Evolutionary conservation across 1,140 invertebrate genomes (phyloP), one percentile per base, ranked within the genome.

Genomic region (Diplogasteroides magnus): DNA sequence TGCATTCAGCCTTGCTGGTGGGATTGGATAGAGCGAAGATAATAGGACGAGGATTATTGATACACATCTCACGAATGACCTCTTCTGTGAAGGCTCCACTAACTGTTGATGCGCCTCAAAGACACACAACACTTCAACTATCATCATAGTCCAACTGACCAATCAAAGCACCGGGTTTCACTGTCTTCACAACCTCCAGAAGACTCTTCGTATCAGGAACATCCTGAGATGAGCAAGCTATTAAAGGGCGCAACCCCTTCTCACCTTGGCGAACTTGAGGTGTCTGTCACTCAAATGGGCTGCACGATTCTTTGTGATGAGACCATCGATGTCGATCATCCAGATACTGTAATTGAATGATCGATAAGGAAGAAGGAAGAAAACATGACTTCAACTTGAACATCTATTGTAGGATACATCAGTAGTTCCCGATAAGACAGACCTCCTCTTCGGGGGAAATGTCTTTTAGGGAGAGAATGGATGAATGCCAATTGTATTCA

Each of bases 1-100:
- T 97, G 82, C 94, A 97, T 85, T 97, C 94, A 11, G 94, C 93
- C 86, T 94, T 93, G 79, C 88, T 90, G 0, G 94, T 97, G 25
- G 94, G 94, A 87, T 97, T 97, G 75, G 93, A 96, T 2, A 97
- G 85, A 23, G 94, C 93, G 84, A 97, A 97, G 64, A 97, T 90
- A 67, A 97, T 88, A 0, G 94, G 94, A 64, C 89, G 86, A 31
- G 94, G 88, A 75, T 92, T 93, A 82, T 90, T 90, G 67, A 87
- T 86, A 0, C 89, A 90, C 93, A 97, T 95, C 73, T 89, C 88
- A 80, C 88, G 85, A 56, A 97, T 84, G 55, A 97, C 88, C 76
- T 90, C 89, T 15, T 90, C 87, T 0, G 91, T 96, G 80, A 97
- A 97, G 1, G 92, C 90, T 28, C 91, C 91, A 13, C 91, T 71